Base-by-base conservation (phyloP, 2,888 invertebrate genomes). In the Phyllotreta cruciferae region DNA sequence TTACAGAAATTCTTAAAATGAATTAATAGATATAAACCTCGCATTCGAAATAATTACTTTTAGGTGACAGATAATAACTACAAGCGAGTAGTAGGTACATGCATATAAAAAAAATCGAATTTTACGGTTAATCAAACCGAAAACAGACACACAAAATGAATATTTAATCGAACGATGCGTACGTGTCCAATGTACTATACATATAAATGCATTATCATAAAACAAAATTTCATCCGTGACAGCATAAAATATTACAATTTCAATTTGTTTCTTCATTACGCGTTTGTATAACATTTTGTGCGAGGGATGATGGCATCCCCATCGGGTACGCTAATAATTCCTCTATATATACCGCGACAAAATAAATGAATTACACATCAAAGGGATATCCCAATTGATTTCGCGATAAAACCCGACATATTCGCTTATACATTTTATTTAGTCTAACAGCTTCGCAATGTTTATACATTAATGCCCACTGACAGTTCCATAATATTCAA, bases 221-320 rank as follows among this genome's bases (percentile, higher is more conserved):
- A 56, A 62, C 53, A 58, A 63, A 63, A 63, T 63, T 56, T 60
- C 45, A n/a, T 14, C 7, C 24, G n/a, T 60, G 49, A 60, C 52
- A 60, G 24, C 60, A 53, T 54, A 50, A 58, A 58, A 58, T 57
- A 63, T 58, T 63, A 42, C 14, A 49, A 42, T 58, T 63, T 53
- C 57, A 60, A 60, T 63, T 63, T 55, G 60, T 55, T 50, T 63
- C 24, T 54, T 63, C 50, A 49, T 63, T 58, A 57, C 47, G 38
- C 3, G 34, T 14, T 14, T 10, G n/a, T 41, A 39, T 3, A 36
- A 10, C 8, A 38, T 9, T n/a, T n/a, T 24, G 6, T 44, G 11
- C 49, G 49, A 24, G 39, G 11, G 41, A 44, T 60, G 54, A 60
- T 63, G 49, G 47, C 53, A 14, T 55, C 49, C 42, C 49, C 57